phyloP scores from a whole-genome alignment of 2,113 vertebrate species.

The Romanogobio albipinnatus region DNA sequence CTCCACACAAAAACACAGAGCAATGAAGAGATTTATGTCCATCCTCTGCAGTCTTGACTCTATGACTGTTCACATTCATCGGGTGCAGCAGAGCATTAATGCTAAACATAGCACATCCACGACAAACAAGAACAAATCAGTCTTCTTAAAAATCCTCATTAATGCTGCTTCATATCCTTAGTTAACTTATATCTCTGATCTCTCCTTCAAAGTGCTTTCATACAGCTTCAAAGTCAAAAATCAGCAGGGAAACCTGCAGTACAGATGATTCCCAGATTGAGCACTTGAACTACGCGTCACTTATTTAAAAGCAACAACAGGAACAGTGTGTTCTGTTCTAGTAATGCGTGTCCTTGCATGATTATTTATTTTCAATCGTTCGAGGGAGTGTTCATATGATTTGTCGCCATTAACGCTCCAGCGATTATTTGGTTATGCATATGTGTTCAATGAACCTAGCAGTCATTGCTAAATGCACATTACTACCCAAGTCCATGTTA shows the following conservation, averaged over 20 bases:
- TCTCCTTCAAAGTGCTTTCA: slow-evolving; percentile 16
- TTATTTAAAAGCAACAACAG: slow-evolving; percentile 7
- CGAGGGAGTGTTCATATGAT: neutral
- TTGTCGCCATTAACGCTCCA: slow-evolving; percentile 14
- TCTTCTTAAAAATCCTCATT: neutral
- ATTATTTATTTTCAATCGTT: neutral
- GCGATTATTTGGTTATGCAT: slow-evolving; percentile 25
- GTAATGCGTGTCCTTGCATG: neutral
- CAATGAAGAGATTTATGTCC: slow-evolving; percentile 5
- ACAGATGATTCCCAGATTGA: neutral
- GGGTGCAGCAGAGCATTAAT: neutral
- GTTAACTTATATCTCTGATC: neutral
- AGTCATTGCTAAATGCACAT: slow-evolving; percentile 27
- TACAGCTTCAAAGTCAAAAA: neutral
- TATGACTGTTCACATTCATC: neutral
- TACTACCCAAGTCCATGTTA: slow-evolving; percentile 33
- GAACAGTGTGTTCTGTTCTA: slow-evolving; percentile 3
- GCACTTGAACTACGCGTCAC: neutral
- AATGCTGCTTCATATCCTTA: slow-evolving; percentile 6
- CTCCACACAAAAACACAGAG: neutral
- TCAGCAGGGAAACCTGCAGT: neutral
- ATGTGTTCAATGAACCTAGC: slow-evolving; percentile 29
- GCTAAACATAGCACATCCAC: neutral
- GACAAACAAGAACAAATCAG: neutral
- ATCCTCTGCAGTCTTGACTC: neutral